A percentile compares a stretch with the other conserved stretches of the same genome.
These are phyloP conservation scores for Pocillopora verrucosa DNA, from an alignment of 64 coral and sea anemone species.

Conservation along the genomic window DNA sequence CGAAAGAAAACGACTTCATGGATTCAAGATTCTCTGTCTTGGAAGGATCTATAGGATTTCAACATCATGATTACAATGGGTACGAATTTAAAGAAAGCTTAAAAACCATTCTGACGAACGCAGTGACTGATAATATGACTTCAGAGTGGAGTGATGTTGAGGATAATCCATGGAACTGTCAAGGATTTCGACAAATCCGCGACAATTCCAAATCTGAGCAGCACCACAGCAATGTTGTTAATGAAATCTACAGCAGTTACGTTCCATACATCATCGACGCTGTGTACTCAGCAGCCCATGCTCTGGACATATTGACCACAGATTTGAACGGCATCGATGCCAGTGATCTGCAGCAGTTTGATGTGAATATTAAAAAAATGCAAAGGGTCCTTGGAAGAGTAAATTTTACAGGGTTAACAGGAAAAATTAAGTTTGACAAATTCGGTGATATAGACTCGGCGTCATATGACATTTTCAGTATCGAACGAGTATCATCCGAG, in stretches of 20 bases:
- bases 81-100: background rate
- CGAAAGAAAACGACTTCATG: background rate
- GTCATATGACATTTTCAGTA: slow-evolving; percentile 27
- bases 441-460: background rate
- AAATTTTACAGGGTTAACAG: slow-evolving; percentile 30
- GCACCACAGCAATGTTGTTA: background rate
- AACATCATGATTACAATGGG: background rate
- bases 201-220: background rate
- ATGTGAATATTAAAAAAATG: background rate
- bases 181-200: background rate
- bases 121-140: background rate
- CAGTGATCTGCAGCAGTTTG: no score
- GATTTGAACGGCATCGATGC: background rate
- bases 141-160: slow-evolving; percentile 53
- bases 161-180: slow-evolving; percentile 29
- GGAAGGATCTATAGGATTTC: background rate
- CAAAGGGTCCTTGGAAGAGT: background rate
- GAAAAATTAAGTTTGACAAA: slow-evolving; percentile 6
- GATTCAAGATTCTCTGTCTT: background rate
- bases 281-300: slow-evolving; percentile 68
- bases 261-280: slow-evolving; percentile 60
- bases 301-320: slow-evolving; percentile 31
- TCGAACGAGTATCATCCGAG: background rate
- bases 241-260: slow-evolving; percentile 28
- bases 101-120: background rate